Conservation (phyloP, 2,113 vertebrate genomes). For the Anoplopoma fimbria region DNA sequence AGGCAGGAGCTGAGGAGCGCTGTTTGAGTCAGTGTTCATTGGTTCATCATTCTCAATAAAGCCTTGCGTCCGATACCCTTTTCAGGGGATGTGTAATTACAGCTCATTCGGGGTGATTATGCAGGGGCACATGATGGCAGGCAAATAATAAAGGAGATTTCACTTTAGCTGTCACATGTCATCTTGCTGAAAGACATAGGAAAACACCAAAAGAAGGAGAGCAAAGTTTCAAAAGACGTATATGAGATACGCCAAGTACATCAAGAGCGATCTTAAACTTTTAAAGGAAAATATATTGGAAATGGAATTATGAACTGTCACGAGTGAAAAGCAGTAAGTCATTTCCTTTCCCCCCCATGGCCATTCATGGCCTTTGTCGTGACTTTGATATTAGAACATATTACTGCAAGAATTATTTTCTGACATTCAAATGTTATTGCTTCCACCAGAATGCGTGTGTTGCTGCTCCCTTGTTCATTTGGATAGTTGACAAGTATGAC, state of each 20-base stretch:
- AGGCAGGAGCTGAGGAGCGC: slow-evolving; percentile 19
- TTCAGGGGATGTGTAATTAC: slow-evolving; percentile 66
- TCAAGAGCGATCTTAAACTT: slow-evolving; percentile 79
- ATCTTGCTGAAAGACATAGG: slow-evolving; percentile 50
- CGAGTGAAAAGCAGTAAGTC: slow-evolving; percentile 60
- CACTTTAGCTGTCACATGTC: slow-evolving; percentile 70
- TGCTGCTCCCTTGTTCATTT: slow-evolving; percentile 53
- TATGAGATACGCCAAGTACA: slow-evolving; percentile 63
- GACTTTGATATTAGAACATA: slow-evolving; percentile 81
- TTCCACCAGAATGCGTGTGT: slow-evolving; percentile 39
- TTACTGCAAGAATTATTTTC: slow-evolving; percentile 81
- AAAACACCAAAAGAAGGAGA: slow-evolving; percentile 37
- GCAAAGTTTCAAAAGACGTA: slow-evolving; percentile 59
- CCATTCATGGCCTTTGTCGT: slow-evolving; percentile 75
- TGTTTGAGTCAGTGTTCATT: slow-evolving; percentile 47
- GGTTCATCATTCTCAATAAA: slow-evolving; percentile 59
- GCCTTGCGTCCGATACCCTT: slow-evolving; percentile 44
- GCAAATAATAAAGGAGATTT: slow-evolving; percentile 70
- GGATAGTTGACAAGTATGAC: slow-evolving; percentile 45
- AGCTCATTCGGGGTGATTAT: slow-evolving; percentile 66
- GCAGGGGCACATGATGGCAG: slow-evolving; percentile 50
- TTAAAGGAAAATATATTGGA: slow-evolving; percentile 77
- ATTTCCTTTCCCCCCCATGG: slow-evolving; percentile 69
- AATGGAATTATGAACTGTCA: slow-evolving; percentile 80
- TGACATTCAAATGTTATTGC: slow-evolving; percentile 83